Evolutionary conservation across 2,113 vertebrate species (phyloP).

Genomic region (Kryptolebias marmoratus): DNA sequence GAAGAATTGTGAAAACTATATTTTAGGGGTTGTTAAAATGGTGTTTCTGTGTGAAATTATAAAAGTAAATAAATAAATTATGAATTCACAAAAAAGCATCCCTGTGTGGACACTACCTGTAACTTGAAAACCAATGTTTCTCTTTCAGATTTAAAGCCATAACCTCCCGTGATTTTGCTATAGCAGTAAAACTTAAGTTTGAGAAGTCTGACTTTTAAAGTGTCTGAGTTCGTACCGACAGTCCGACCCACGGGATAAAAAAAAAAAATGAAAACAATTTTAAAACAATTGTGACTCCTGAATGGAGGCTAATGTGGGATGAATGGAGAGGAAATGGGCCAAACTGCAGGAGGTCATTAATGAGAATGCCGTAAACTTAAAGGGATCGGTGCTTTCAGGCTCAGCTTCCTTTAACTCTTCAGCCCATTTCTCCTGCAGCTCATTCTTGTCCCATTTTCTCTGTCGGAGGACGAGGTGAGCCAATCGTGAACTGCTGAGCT

Average conservation of each 20-base stretch:
- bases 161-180: background rate
- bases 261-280: conserved; percentile 53
- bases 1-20: too few species aligned
- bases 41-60: too few species aligned
- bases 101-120: too few species aligned
- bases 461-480: conserved; percentile 24
- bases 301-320: conserved; percentile 69
- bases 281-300: conserved; percentile 59
- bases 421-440: background rate
- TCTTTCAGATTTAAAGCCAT: too few species aligned
- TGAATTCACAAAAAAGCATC: too few species aligned
- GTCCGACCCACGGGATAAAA: conserved; percentile 24
- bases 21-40: too few species aligned
- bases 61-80: too few species aligned
- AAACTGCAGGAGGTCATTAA: conserved; percentile 72
- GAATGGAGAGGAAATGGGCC: conserved; percentile 74
- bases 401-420: conserved; percentile 31
- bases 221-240: conserved; percentile 23
- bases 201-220: background rate
- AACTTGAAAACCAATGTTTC: too few species aligned
- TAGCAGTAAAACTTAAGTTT: background rate
- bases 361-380: conserved; percentile 67
- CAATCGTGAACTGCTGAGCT: conserved; percentile 52
- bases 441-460: conserved; percentile 33
- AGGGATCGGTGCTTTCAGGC: conserved; percentile 41